Evolutionary conservation across 1,140 invertebrate genomes (phyloP).

Genomic region (Micrasema longulum): DNA sequence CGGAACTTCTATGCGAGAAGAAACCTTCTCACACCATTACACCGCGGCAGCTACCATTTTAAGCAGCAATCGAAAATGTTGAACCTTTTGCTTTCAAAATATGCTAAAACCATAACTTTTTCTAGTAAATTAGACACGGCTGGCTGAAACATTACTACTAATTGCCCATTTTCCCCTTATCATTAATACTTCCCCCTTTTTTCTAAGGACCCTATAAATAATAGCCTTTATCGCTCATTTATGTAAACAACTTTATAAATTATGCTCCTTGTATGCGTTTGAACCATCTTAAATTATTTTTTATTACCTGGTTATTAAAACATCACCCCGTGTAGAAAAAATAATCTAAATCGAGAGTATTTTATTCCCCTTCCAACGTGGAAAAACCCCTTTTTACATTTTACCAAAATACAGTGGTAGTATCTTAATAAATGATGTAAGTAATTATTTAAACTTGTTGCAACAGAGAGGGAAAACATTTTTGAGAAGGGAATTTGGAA

Average conservation of each 20-base stretch:
- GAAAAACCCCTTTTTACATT: background rate
- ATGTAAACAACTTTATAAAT: constrained; percentile 42
- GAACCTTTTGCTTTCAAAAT: no score
- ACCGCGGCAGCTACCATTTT: no score
- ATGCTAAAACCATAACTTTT: background rate
- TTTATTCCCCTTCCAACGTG: background rate
- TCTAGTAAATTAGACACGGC: constrained; percentile 1
- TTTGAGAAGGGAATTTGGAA: no score
- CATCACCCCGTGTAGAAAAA: no score
- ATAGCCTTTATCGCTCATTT: constrained; percentile 29
- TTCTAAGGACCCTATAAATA: constrained; percentile 23
- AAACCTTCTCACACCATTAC: no score
- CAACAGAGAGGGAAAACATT: no score
- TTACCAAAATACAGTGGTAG: background rate
- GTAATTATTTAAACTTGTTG: no score
- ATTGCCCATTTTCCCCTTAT: constrained; percentile 1
- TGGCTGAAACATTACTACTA: constrained; percentile 1
- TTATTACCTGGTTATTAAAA: no score
- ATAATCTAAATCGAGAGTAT: background rate
- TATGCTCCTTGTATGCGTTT: background rate
- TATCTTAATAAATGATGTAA: no score
- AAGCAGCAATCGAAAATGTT: no score
- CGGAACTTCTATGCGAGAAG: no score
- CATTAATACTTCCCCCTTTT: constrained; percentile 18
- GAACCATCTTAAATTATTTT: no score